Evolutionary conservation across 2,888 invertebrate genomes (phyloP), one percentile per base, ranked within the genome.

Genomic region (Pecten maximus): DNA sequence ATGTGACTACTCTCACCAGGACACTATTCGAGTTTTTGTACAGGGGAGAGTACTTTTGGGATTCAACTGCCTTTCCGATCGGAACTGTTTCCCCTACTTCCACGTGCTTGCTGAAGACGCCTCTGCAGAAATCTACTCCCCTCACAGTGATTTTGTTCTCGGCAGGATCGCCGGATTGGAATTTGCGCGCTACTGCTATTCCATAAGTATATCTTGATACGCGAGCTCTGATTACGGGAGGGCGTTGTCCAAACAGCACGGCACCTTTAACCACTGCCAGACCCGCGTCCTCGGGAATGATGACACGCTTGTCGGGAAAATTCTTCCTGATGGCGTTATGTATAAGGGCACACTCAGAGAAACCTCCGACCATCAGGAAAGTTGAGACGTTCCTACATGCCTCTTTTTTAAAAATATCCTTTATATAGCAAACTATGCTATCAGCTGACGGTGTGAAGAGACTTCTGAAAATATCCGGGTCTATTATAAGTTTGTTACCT

Each of bases 351-450:
- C 92, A 94, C 50, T 93, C 94, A n/a, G 93, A 93, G 88, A 93
- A 94, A 23, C 94, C 94, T 2, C 94, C 94, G 16, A 93, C 94
- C 93, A 94, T 92, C 19, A 94, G 88, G 15, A 94, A 90, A 1
- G 92, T 92, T 10, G 89, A 86, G 23, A 94, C 93, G 88, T 91
- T 91, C 28, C 48, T 89, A 50, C 93, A 90, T 12, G 89, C 60
- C 39, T 74, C 88, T 6, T 91, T 88, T 0, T 60, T 39, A 50
- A 93, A 91, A 0, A 94, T 90, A 15, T 87, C 86, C 15, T 90
- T 40, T 10, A 93, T 60, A 87, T 93, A 92, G 10, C 91, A n/a
- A 2, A 92, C 90, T 40, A 93, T 90, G 50, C 91, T 93, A 23
- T 93, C 90, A 19, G 90, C 90, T 40, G 92, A 90, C 8, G 88